Evolutionary conservation across 2,797 vertebrate genomes (phyloP), one percentile per base, ranked within the genome.

Genomic region (Paguma larvata): DNA sequence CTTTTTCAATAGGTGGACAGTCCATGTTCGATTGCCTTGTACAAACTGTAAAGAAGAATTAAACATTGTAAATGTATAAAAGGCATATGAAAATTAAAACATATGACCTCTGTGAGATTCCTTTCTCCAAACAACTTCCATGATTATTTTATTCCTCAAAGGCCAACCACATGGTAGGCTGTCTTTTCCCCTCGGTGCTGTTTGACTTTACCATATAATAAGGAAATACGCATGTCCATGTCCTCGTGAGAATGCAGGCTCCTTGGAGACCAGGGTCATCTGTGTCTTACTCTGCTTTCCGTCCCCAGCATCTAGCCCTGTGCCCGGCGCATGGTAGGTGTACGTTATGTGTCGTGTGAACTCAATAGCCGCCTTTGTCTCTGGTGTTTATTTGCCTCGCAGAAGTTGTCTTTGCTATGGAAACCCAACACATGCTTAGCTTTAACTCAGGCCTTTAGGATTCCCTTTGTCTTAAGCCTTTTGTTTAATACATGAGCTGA

Each of bases 401-500:
- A 34, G 53, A 95, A 63, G 48, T 94, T 85, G 21, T 72, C 85
- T 97, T 91, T 97, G 94, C 97, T 91, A 72, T 95, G 93, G 97
- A 90, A 98, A 97, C 95, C 51, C 88, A 92, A 90, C 91, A 97
- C 41, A 95, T 48, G 56, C 80, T 95, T 87, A 95, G 46, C 93
- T 97, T 97, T 95, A 97, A 75, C 86, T 95, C 91, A 85, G 79
- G 68, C 95, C 38, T 97, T 96, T 92, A 68, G 95, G 70, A 63
- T 90, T 97, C 96, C 91, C 92, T 97, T 98, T 98, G 93, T 91
- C 67, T 90, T 86, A 91, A 78, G 38, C 73, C 89, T 97, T 97
- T 97, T 90, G 97, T 94, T 96, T 98, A 95, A 95, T 70, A 84
- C 91, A 96, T 98, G 98, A 98, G 94, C 95, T 11, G 97, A 85